Conservation (phyloP, 2,113 vertebrate species). For the Prionailurus viverrinus region DNA sequence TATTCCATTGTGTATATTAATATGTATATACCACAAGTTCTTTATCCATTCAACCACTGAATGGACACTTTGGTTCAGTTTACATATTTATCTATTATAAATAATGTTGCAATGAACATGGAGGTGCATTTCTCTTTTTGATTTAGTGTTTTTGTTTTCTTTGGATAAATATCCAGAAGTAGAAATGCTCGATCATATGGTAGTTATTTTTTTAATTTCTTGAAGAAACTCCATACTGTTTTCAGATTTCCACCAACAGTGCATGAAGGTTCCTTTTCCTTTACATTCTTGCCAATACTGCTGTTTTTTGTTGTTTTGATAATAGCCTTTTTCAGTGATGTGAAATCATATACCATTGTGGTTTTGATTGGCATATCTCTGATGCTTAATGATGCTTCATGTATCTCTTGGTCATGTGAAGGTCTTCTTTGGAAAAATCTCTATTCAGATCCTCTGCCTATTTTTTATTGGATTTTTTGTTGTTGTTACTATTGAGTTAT, state of each 20-base stretch:
- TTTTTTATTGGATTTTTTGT: neutral
- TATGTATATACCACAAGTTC: neutral
- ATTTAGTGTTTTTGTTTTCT: neutral
- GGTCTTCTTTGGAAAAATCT: neutral
- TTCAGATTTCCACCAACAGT: neutral
- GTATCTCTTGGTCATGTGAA: neutral
- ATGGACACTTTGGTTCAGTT: neutral
- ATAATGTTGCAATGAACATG: neutral
- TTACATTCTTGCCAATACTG: neutral
- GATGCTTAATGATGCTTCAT: neutral
- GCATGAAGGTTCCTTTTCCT: neutral
- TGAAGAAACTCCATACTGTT: neutral
- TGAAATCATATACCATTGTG: neutral
- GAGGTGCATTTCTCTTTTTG: neutral
- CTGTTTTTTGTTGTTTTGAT: neutral
- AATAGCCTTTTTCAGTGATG: neutral
- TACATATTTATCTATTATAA: neutral
- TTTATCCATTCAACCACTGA: neutral
- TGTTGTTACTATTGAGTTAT: neutral
- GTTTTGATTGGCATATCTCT: neutral
- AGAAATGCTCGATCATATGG: neutral
- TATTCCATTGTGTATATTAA: neutral
- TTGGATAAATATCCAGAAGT: neutral
- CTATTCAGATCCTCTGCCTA: neutral
- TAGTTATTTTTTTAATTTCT: neutral